A percentile compares a stretch with the other conserved stretches of the same genome.
Conservation (phyloP, 2,888 invertebrate genomes). For the Apodemia duryi region DNA sequence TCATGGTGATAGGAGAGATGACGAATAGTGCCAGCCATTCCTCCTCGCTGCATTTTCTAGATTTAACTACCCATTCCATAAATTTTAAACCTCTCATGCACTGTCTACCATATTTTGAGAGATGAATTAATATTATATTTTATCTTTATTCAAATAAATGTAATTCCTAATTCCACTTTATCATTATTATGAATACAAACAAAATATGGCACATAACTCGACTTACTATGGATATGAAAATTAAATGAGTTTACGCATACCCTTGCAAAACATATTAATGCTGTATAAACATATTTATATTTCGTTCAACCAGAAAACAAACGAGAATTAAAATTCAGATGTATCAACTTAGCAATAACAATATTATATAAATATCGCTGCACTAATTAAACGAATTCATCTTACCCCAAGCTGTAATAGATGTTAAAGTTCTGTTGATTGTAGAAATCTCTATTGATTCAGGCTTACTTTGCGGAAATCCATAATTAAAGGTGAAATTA, state of each 20-base stretch:
- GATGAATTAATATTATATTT: neutral
- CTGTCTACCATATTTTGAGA: neutral
- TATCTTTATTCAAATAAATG: neutral
- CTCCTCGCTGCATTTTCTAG: conserved; percentile 33
- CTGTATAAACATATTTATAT: neutral
- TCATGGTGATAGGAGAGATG: conserved; percentile 68
- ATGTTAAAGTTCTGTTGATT: too few relatives aligned
- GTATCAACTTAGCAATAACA: neutral
- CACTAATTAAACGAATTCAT: too few relatives aligned
- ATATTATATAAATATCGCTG: too few relatives aligned
- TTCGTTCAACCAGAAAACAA: neutral
- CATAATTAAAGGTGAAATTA: too few relatives aligned
- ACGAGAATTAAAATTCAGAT: neutral
- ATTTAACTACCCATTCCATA: conserved; percentile 21
- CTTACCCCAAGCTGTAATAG: too few relatives aligned
- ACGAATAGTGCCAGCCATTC: conserved; percentile 67
- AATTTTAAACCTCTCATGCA: conserved; percentile 3
- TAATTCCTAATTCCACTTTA: neutral
- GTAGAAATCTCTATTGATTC: too few relatives aligned
- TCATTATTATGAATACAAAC: neutral
- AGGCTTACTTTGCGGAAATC: too few relatives aligned
- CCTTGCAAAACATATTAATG: neutral
- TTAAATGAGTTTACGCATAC: neutral
- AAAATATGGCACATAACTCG: neutral
- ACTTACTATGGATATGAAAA: neutral